phyloP scores from a whole-genome alignment of 2,888 invertebrate genomes.

The Leucania comma region DNA sequence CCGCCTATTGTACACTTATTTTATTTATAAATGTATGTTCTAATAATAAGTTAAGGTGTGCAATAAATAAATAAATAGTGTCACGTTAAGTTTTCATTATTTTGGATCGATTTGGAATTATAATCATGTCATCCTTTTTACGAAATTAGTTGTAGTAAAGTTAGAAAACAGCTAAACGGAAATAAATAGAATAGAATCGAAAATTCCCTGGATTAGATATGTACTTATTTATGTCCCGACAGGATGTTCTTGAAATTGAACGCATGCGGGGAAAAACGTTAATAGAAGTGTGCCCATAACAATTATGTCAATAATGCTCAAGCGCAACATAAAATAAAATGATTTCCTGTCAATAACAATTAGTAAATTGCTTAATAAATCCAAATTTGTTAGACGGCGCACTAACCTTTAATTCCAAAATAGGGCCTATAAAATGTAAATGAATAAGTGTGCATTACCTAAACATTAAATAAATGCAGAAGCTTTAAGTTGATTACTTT shows the following conservation, averaged over 20 bases:
- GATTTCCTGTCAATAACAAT: neutral
- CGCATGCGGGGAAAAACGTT: neutral
- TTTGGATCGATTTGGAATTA: too few species aligned
- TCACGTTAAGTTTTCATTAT: too few species aligned
- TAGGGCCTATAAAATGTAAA: conserved; percentile 21
- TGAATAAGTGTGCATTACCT: conserved; percentile 36
- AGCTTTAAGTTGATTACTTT: conserved; percentile 56
- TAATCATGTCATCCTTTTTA: too few species aligned
- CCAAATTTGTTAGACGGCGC: neutral
- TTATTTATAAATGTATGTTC: too few species aligned
- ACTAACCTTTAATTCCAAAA: conserved; percentile 47
- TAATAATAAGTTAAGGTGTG: too few species aligned
- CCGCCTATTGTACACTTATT: too few species aligned
- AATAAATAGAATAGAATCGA: neutral
- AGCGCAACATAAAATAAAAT: neutral
- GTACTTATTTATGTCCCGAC: too few species aligned
- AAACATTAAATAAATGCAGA: conserved; percentile 55
- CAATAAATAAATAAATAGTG: too few species aligned
- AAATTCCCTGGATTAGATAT: neutral
- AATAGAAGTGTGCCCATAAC: too few species aligned
- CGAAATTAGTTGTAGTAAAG: too few species aligned
- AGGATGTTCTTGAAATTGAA: neutral
- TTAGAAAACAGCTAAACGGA: too few species aligned
- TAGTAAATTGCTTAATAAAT: neutral
- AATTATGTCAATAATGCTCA: too few species aligned